These are phyloP conservation scores for Scaptomyza hsui DNA, from an alignment of 1,140 invertebrate species.

Conservation along the genomic window DNA sequence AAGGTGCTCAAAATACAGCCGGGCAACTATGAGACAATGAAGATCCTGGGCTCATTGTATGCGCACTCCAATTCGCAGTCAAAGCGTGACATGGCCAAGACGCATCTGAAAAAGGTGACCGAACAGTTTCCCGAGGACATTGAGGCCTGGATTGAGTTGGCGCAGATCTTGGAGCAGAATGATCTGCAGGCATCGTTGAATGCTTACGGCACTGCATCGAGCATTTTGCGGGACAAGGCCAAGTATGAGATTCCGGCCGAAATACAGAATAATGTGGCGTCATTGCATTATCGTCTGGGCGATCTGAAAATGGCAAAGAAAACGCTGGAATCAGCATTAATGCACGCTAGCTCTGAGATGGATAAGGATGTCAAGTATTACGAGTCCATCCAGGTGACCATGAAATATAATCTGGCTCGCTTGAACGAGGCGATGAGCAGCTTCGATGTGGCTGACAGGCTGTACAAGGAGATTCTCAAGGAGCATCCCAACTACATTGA, in stretches of 20 bases:
- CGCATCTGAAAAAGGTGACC: constrained; percentile 95
- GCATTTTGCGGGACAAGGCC: constrained; percentile 96
- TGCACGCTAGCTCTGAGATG: constrained; percentile 91
- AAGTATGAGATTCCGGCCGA: constrained; percentile 98
- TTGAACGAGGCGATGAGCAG: constrained; percentile 96
- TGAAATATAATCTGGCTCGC: constrained; percentile 97
- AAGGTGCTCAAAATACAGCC: constrained; percentile 98
- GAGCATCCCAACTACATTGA: constrained; percentile 99
- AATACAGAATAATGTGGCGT: constrained; percentile 98
- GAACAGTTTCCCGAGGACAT: constrained; percentile 99
- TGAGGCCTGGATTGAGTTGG: constrained; percentile 99
- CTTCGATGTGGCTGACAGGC: constrained; percentile 97
- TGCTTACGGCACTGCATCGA: constrained; percentile 97
- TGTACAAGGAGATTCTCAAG: constrained; percentile 98
- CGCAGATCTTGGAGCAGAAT: constrained; percentile 98
- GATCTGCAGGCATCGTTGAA: constrained; percentile 94
- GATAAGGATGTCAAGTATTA: constrained; percentile 97
- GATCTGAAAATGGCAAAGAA: constrained; percentile 93
- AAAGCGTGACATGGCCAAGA: constrained; percentile 96
- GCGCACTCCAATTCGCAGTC: constrained; percentile 95
- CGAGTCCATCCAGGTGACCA: constrained; percentile 97
- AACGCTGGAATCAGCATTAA: constrained; percentile 94
- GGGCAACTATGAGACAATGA: constrained; percentile 99
- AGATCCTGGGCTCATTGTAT: constrained; percentile 98
- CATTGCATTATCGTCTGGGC: constrained; percentile 94